A percentile compares a stretch with the other conserved stretches of the same genome.
Conservation (phyloP, 2,797 vertebrate species). For the Ctenosaura bakeri region DNA sequence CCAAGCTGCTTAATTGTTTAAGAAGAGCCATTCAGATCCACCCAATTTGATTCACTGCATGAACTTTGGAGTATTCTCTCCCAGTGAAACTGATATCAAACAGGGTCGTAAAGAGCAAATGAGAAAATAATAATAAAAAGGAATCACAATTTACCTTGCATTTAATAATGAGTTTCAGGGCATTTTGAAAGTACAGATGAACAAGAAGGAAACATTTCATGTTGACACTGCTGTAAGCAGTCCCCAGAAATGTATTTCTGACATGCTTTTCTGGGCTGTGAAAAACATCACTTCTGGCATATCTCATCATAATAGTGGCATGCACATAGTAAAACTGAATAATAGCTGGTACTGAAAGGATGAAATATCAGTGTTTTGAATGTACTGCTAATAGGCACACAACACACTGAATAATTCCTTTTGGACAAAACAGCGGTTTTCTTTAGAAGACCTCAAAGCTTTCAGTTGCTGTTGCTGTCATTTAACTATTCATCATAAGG, state of each 20-base stretch:
- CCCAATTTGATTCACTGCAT: slow-evolving; percentile 61
- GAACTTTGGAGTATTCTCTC: slow-evolving; percentile 45
- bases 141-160: slow-evolving; percentile 51
- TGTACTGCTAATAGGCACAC: slow-evolving; percentile 5
- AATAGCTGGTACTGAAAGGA: background rate
- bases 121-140: slow-evolving; percentile 54
- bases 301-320: slow-evolving; percentile 11
- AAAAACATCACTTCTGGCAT: slow-evolving; percentile 21
- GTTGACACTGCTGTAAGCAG: slow-evolving; percentile 34
- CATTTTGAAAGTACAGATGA: slow-evolving; percentile 44
- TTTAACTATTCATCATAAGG: background rate
- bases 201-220: slow-evolving; percentile 10
- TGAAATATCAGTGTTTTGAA: slow-evolving; percentile 28
- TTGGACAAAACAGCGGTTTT: background rate
- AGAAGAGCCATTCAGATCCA: slow-evolving; percentile 50
- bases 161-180: slow-evolving; percentile 62
- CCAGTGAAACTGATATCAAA: slow-evolving; percentile 55
- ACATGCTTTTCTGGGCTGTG: background rate
- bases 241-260: slow-evolving; percentile 15
- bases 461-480: background rate
- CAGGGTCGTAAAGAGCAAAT: slow-evolving; percentile 59
- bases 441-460: background rate
- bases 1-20: slow-evolving; percentile 66
- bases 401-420: slow-evolving; percentile 17
- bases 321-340: background rate